Percentiles rank a stretch among this genome's conserved stretches.
These are phyloP conservation scores for Drusus annulatus DNA, from an alignment of 1,140 invertebrate genomes.

Conservation along the genomic window DNA sequence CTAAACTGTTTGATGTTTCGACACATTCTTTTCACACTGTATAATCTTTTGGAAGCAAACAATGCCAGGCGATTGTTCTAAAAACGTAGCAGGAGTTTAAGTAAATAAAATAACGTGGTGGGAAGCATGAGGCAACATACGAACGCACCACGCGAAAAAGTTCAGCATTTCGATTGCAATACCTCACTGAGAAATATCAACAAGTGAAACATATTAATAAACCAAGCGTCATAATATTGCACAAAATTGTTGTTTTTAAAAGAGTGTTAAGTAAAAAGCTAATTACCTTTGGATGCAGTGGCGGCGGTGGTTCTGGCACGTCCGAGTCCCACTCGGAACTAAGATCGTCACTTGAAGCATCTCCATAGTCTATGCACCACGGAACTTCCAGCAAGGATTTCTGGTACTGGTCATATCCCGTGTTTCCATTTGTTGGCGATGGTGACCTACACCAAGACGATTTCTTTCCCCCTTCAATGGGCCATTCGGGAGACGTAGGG, in stretches of 20 bases:
- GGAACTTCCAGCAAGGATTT: conserved; percentile 83
- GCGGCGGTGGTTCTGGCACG: conserved; percentile 72
- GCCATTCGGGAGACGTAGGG: conserved; percentile 61
- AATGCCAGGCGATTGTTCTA: no score
- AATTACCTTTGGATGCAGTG: conserved; percentile 61
- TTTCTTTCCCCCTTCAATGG: conserved; percentile 43
- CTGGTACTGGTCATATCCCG: conserved; percentile 86
- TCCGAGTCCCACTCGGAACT: conserved; percentile 93
- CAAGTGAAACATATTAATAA: no score
- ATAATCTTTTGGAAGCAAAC: no score
- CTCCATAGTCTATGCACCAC: conserved; percentile 82
- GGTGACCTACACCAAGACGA: conserved; percentile 65
- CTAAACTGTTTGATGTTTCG: no score
- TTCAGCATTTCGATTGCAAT: no score
- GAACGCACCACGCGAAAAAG: no score
- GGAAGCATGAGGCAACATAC: no score
- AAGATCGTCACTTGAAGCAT: conserved; percentile 89
- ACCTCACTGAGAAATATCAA: no score
- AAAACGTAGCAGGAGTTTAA: no score
- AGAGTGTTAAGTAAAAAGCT: background rate
- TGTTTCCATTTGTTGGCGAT: conserved; percentile 68
- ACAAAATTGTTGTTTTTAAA: background rate
- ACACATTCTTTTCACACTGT: no score
- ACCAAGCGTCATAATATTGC: background rate
- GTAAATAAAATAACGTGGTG: no score